A percentile compares a stretch with the other conserved stretches of the same genome.
Conservation (phyloP, 1,140 invertebrate species). For the Dinoponera quadriceps region DNA sequence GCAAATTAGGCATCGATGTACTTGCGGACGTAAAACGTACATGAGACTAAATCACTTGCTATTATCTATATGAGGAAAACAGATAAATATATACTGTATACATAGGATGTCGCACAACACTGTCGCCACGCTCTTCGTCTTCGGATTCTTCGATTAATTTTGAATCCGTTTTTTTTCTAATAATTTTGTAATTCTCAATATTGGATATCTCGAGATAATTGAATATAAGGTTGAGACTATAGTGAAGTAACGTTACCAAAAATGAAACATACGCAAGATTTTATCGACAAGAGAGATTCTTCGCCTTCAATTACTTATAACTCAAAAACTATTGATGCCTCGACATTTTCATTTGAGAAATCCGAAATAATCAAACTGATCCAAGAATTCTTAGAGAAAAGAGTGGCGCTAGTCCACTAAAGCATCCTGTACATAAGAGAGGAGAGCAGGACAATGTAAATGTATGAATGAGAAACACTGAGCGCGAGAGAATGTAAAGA, state of each 20-base stretch:
- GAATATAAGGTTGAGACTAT: background rate
- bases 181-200: background rate
- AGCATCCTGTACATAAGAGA: conserved; percentile 28
- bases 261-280: background rate
- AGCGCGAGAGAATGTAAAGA: conserved; percentile 23
- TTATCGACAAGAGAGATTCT: background rate
- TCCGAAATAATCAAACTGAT: background rate
- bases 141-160: conserved; percentile 22
- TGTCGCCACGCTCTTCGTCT: conserved; percentile 14
- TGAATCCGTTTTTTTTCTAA: background rate
- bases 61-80: conserved; percentile 65
- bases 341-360: background rate
- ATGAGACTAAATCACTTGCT: conserved; percentile 66
- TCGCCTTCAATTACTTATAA: background rate
- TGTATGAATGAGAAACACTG: conserved; percentile 29
- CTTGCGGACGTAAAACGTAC: conserved; percentile 49
- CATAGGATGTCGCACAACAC: conserved; percentile 24
- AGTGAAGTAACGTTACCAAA: background rate
- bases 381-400: conserved; percentile 13
- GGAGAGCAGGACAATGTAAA: conserved; percentile 10
- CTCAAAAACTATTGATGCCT: background rate
- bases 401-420: background rate
- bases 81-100: conserved; percentile 59
- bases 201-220: background rate
- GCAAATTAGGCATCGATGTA: conserved; percentile 53